These are phyloP conservation scores for Aphaenogaster ashmeadi DNA, from an alignment of 1,140 invertebrate genomes.

Conservation along the genomic window DNA sequence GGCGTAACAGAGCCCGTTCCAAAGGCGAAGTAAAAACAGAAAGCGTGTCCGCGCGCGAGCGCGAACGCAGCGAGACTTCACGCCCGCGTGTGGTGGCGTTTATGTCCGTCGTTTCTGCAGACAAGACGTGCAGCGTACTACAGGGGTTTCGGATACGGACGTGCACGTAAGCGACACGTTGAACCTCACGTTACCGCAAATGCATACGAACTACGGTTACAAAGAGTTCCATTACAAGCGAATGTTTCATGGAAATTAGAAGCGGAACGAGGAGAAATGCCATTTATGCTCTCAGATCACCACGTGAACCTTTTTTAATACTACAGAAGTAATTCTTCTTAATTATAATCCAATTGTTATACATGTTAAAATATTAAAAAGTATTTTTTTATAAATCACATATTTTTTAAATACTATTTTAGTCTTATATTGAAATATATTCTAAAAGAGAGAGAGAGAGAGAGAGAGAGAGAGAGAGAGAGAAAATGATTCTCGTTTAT, in stretches of 20 bases:
- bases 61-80: slow-evolving; percentile 67
- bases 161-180: slow-evolving; percentile 17
- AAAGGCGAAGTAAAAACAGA: slow-evolving; percentile 76
- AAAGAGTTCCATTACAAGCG: slow-evolving; percentile 33
- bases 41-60: slow-evolving; percentile 71
- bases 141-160: background rate
- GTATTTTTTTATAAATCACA: background rate
- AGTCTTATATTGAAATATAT: slow-evolving; percentile 22
- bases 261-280: slow-evolving; percentile 2
- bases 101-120: slow-evolving; percentile 24
- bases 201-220: background rate
- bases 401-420: background rate
- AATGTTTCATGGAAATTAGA: slow-evolving; percentile 12
- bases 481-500: background rate
- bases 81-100: slow-evolving; percentile 51
- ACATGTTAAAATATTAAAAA: background rate
- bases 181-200: slow-evolving; percentile 36
- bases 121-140: slow-evolving; percentile 12
- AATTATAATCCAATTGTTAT: background rate
- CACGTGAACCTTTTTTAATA: background rate
- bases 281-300: background rate
- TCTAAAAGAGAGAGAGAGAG: too few relatives aligned
- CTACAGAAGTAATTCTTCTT: background rate
- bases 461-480: too few relatives aligned
- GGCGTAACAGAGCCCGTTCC: slow-evolving; percentile 68